Conservation (phyloP, 2,888 invertebrate species). For the Lasius fuliginosus region DNA sequence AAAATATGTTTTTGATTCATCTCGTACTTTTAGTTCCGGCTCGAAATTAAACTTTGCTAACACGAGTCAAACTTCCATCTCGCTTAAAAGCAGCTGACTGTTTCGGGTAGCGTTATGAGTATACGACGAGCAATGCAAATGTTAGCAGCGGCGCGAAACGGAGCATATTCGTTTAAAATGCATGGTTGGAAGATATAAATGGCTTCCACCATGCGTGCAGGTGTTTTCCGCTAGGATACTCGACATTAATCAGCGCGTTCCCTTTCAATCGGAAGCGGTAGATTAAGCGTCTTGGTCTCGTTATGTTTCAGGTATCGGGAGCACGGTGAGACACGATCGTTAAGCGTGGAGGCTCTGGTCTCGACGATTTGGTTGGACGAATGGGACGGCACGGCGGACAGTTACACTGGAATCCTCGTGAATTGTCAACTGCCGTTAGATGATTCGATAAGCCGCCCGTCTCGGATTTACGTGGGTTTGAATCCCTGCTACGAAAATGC, state of each 20-base stretch:
- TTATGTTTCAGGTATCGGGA: constrained; percentile 82
- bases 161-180: constrained; percentile 15
- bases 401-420: constrained; percentile 88
- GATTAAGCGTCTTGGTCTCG: constrained; percentile 34
- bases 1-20: background rate
- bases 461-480: constrained; percentile 78
- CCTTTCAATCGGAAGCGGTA: constrained; percentile 19
- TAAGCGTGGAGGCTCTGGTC: constrained; percentile 88
- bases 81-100: background rate
- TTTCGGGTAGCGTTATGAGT: background rate
- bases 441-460: constrained; percentile 74
- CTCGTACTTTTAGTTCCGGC: background rate
- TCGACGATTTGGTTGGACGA: constrained; percentile 89
- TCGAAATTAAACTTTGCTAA: constrained; percentile 31
- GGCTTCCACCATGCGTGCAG: background rate
- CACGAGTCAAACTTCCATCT: background rate
- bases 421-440: constrained; percentile 89
- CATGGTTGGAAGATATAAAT: constrained; percentile 4
- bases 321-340: constrained; percentile 86
- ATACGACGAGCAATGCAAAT: constrained; percentile 8
- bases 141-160: constrained; percentile 37
- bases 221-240: constrained; percentile 2
- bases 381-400: constrained; percentile 88
- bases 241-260: constrained; percentile 3
- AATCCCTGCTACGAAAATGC: constrained; percentile 80